These are phyloP conservation scores for Venustaconcha ellipsiformis DNA, from an alignment of 1,140 invertebrate species.

Conservation along the genomic window DNA sequence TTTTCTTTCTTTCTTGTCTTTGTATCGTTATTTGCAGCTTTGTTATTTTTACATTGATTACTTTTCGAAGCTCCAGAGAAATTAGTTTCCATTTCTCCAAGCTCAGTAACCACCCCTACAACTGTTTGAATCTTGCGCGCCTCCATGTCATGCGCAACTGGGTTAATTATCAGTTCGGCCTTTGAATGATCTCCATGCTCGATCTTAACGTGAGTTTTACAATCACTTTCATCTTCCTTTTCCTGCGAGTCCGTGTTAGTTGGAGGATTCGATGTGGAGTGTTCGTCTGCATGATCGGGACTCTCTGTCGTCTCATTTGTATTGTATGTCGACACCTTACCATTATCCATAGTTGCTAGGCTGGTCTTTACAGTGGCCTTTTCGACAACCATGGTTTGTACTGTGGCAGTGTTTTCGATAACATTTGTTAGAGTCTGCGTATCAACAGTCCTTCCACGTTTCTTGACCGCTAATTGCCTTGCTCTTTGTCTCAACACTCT, in stretches of 20 bases:
- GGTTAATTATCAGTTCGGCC: constrained; percentile 71
- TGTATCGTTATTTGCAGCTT: constrained; percentile 4
- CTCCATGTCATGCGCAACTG: constrained; percentile 45
- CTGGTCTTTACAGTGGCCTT: constrained; percentile 60
- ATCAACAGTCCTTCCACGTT: constrained; percentile 27
- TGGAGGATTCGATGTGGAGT: constrained; percentile 27
- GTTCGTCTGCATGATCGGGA: constrained; percentile 19
- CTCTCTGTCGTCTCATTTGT: constrained; percentile 60
- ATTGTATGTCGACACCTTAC: constrained; percentile 70
- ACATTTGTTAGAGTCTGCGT: constrained; percentile 49
- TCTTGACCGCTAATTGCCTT: constrained; percentile 48
- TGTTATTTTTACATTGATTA: too few species aligned
- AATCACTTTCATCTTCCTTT: constrained; percentile 75
- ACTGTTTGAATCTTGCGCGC: background rate
- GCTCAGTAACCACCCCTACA: too few species aligned
- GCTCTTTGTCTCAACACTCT: constrained; percentile 87
- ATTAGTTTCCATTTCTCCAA: too few species aligned
- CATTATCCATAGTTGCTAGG: constrained; percentile 54
- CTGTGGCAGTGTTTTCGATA: constrained; percentile 60
- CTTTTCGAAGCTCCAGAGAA: too few species aligned
- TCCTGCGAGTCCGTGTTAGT: constrained; percentile 72
- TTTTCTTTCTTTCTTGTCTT: constrained; percentile 41
- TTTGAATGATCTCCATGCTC: constrained; percentile 71
- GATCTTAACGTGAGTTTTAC: constrained; percentile 45
- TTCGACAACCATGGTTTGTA: constrained; percentile 20